Evolutionary conservation across 2,888 invertebrate genomes (phyloP).

Genomic region (Diloba caeruleocephala): DNA sequence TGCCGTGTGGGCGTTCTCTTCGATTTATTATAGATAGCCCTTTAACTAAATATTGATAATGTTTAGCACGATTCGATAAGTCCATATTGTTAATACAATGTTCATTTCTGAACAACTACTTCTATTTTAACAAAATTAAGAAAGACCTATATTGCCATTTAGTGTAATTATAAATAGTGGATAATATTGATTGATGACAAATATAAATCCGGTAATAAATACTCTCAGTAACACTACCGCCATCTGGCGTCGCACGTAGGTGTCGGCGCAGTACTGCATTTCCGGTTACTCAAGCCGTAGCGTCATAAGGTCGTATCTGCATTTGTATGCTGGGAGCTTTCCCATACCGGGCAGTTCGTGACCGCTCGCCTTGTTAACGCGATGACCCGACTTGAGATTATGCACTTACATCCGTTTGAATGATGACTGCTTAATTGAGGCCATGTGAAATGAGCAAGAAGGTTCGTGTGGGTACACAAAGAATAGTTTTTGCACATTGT

Average conservation of each 20-base stretch:
- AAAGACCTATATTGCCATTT: too few relatives aligned
- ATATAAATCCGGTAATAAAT: constrained; percentile 23
- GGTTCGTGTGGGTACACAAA: constrained; percentile 63
- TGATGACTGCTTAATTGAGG: constrained; percentile 87
- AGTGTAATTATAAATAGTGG: constrained; percentile 5
- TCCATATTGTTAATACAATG: constrained; percentile 39
- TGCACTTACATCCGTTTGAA: constrained; percentile 86
- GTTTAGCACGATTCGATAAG: constrained; percentile 57
- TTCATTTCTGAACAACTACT: constrained; percentile 19
- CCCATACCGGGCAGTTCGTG: constrained; percentile 87
- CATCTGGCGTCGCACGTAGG: constrained; percentile 57
- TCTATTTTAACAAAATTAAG: too few relatives aligned
- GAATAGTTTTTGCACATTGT: constrained; percentile 61
- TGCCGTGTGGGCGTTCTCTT: constrained; percentile 76
- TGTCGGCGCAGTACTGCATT: constrained; percentile 62
- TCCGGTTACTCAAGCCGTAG: constrained; percentile 57
- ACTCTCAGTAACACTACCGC: constrained; percentile 47
- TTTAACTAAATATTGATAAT: constrained; percentile 69
- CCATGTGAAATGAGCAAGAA: constrained; percentile 63
- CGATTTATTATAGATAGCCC: constrained; percentile 81
- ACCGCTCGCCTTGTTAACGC: constrained; percentile 86
- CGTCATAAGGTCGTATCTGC: constrained; percentile 77
- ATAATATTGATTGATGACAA: constrained; percentile 34
- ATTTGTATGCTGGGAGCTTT: constrained; percentile 87
- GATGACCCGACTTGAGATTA: constrained; percentile 85